Percentiles rank a stretch among this genome's conserved stretches.
Conservation (phyloP, 2,113 vertebrate species). For the Heloderma charlesbogerti region DNA sequence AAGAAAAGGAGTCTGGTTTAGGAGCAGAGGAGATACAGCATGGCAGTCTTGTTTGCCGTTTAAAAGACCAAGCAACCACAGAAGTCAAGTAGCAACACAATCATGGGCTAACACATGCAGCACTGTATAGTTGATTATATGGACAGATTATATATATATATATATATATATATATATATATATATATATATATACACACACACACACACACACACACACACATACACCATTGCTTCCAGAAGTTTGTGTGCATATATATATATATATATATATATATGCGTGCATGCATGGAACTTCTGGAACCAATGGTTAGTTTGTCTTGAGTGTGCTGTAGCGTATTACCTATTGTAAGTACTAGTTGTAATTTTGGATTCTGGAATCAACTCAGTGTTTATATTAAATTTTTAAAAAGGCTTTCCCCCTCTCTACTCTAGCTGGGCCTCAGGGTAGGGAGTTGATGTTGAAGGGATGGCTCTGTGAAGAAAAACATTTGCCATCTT, state of each 20-base stretch:
- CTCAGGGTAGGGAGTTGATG: not conserved
- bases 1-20: not conserved
- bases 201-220: too few species aligned
- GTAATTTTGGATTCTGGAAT: not conserved
- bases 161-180: too few species aligned
- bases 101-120: fast-evolving
- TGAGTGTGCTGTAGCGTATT: fast-evolving
- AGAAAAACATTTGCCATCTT: not conserved
- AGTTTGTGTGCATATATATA: too few species aligned
- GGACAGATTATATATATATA: too few species aligned
- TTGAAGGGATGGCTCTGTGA: not conserved
- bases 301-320: not conserved
- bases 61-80: fast-evolving
- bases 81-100: fast-evolving
- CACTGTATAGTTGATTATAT: not conserved
- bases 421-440: not conserved
- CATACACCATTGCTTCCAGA: too few species aligned
- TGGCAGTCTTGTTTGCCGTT: not conserved
- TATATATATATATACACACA: too few species aligned
- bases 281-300: not conserved
- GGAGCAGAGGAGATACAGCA: not conserved
- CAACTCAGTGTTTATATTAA: not conserved
- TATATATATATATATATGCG: too few species aligned
- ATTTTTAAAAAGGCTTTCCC: not conserved
- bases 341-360: fast-evolving